Conservation (phyloP, 2,888 invertebrate species). For the Pegoplata infirma region DNA sequence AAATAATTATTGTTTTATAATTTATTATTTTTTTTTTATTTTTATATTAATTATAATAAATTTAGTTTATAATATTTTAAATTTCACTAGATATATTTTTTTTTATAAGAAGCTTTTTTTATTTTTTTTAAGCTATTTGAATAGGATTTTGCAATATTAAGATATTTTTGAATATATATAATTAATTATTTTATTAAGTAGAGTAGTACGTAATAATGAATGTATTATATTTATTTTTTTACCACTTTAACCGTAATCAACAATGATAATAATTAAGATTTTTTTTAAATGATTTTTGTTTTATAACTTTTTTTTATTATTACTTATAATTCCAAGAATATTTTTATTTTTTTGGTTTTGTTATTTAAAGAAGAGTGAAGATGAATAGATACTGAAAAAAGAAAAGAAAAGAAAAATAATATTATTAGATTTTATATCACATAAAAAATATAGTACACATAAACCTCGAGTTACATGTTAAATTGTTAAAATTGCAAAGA, state of each 20-base stretch:
- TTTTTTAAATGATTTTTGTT: too few species aligned
- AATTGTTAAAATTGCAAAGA: too few species aligned
- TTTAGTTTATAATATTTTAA: neutral
- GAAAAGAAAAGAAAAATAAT: neutral
- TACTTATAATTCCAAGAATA: neutral
- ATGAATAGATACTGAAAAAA: conserved; percentile 26
- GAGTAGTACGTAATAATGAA: neutral
- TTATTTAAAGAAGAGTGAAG: neutral
- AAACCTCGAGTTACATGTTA: too few species aligned
- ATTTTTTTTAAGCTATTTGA: neutral
- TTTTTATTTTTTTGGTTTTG: neutral
- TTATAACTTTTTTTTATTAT: neutral
- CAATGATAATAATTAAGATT: neutral
- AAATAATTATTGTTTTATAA: too few species aligned
- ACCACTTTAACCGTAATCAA: conserved; percentile 18
- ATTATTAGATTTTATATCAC: neutral
- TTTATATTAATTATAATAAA: neutral
- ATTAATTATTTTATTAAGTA: neutral
- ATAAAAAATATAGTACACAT: neutral
- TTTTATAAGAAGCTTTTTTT: neutral
- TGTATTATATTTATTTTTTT: conserved; percentile 15
- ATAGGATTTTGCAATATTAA: neutral
- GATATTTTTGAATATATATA: neutral
- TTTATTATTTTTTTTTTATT: neutral
- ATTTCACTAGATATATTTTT: too few species aligned